Percentiles rank a stretch among this genome's conserved stretches.
These are phyloP conservation scores for Tragelaphus buxtoni DNA, from an alignment of 2,113 vertebrate genomes.

Conservation along the genomic window DNA sequence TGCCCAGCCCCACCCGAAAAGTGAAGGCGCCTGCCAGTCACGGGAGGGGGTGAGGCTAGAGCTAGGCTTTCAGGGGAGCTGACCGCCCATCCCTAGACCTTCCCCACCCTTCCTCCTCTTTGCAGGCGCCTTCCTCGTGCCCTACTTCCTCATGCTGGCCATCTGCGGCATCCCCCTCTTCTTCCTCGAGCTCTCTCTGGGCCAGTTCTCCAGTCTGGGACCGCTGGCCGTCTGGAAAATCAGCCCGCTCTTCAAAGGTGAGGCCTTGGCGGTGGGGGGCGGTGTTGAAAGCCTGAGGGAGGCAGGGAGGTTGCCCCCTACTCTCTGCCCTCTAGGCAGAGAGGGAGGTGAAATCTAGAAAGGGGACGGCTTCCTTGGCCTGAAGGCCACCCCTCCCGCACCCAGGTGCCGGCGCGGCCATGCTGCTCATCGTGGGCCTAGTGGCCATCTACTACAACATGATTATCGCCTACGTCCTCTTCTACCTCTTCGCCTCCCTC, in stretches of 20 bases:
- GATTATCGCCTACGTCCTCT: constrained; percentile 89
- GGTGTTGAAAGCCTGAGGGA: not conserved
- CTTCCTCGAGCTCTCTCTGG: constrained; percentile 85
- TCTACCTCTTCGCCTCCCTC: constrained; percentile 90
- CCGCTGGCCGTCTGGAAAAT: constrained; percentile 86
- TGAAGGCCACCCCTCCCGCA: not conserved
- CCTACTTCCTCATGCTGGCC: constrained; percentile 87
- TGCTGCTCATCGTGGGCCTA: constrained; percentile 85
- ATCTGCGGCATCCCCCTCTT: constrained; percentile 87
- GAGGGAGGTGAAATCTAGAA: not conserved
- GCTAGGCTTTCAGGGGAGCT: not conserved
- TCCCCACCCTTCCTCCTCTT: not conserved
- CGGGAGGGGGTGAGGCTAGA: not conserved
- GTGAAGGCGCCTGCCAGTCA: too few species aligned
- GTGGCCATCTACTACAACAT: constrained; percentile 90
- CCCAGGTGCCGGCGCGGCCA: constrained; percentile 85
- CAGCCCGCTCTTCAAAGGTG: constrained; percentile 88
- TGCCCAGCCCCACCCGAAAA: accelerated
- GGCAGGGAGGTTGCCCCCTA: not conserved
- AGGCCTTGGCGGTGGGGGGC: not conserved
- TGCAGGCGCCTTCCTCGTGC: constrained; percentile 84
- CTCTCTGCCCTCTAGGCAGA: not conserved
- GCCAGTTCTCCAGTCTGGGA: constrained; percentile 87
- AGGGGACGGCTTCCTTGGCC: not conserved
- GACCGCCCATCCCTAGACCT: not conserved